Base-by-base conservation (phyloP, 2,797 vertebrate genomes). In the Loriculus beryllinus region DNA sequence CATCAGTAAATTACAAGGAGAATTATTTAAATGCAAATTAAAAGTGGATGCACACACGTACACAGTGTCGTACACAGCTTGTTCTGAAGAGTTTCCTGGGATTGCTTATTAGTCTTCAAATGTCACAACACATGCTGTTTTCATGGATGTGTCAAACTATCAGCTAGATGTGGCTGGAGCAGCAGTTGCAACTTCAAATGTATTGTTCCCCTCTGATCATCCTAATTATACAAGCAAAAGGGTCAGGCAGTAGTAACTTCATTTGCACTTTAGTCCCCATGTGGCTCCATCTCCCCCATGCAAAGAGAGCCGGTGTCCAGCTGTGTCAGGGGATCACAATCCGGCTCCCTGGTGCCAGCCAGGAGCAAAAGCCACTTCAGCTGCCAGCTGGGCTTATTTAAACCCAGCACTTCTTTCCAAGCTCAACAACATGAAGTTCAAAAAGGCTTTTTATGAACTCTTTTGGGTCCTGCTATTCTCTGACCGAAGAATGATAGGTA, bases 11-110 rank as follows among this genome's bases (percentile, higher is more conserved):
- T 72, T 80, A 77, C 29, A 74, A 40, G 21, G 13, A 77, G 47
- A 93, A 92, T 69, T 90, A 88, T 84, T 92, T 77, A 88, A 88
- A 88, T 86, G 40, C 77, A 92, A 79, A 82, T 88, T 64, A 56
- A 70, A 80, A 77, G 64, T 25, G 23, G 57, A 78, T 78, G 39
- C 23, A 52, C 21, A 40, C 45, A 72, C 2, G 2, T 28, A 42
- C 11, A 43, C 40, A 22, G 15, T 18, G 40, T 43, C 1, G 0
- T 56, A 67, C 26, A 48, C 69, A 83, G 49, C 69, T 83, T 91
- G 12, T 21, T 88, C 31, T 33, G 21, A 39, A 72, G 51, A 60
- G n/a, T 45, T 94, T 60, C 67, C 81, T 20, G 56, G 33, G 43
- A 68, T 42, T 70, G 54, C 37, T 77, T 79, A 76, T 82, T 88